Conservation (phyloP, 1,140 invertebrate genomes). For the Zaprionus vittiger region DNA sequence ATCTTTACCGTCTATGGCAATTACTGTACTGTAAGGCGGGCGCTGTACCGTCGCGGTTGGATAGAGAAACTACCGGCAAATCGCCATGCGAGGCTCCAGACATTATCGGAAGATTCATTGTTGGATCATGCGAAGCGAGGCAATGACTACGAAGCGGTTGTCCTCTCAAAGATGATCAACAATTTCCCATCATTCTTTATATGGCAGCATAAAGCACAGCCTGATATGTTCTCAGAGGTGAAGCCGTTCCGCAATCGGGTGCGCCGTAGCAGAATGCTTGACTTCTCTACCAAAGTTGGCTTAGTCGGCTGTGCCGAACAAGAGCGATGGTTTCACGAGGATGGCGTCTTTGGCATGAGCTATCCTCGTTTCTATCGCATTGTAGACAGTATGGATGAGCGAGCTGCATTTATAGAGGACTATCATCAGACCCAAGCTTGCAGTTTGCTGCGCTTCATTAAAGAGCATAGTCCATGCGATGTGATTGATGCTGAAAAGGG, state of each 20-base stretch:
- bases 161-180: slow-evolving; percentile 87
- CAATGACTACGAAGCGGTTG: slow-evolving; percentile 80
- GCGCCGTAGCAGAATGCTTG: slow-evolving; percentile 84
- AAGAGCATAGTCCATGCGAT: slow-evolving; percentile 77
- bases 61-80: slow-evolving; percentile 86
- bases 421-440: slow-evolving; percentile 92
- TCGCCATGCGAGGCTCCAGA: slow-evolving; percentile 76
- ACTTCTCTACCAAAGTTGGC: slow-evolving; percentile 87
- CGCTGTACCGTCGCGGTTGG: slow-evolving; percentile 86
- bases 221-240: slow-evolving; percentile 76
- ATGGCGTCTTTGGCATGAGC: slow-evolving; percentile 86
- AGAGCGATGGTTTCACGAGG: slow-evolving; percentile 87
- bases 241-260: slow-evolving; percentile 86
- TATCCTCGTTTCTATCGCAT: slow-evolving; percentile 86
- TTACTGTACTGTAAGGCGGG: slow-evolving; percentile 82
- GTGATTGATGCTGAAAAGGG: slow-evolving; percentile 57
- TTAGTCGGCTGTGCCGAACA: slow-evolving; percentile 86
- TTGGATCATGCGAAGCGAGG: slow-evolving; percentile 70
- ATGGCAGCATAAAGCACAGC: slow-evolving; percentile 84
- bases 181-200: slow-evolving; percentile 86
- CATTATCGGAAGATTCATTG: slow-evolving; percentile 74
- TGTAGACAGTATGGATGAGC: slow-evolving; percentile 84
- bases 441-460: slow-evolving; percentile 91
- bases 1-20: slow-evolving; percentile 81
- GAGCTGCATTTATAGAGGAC: slow-evolving; percentile 85